phyloP scores from a whole-genome alignment of 2,888 invertebrate species.

The Drosophila cognata region DNA sequence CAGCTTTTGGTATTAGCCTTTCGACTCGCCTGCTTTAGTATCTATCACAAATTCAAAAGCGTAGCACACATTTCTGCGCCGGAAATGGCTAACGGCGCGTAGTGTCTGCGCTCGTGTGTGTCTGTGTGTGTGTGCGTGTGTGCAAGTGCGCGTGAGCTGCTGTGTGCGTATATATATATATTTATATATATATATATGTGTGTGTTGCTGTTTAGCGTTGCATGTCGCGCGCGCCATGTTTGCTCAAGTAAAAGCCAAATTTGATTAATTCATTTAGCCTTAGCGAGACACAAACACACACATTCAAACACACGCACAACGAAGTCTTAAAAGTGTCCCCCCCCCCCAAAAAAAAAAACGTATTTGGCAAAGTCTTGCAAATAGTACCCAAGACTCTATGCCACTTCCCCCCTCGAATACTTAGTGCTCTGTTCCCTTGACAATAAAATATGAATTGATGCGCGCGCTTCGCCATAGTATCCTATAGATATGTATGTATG shows the following conservation, averaged over 20 bases:
- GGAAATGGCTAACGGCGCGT: slow-evolving; percentile 62
- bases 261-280: slow-evolving; percentile 63
- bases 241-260: slow-evolving; percentile 68
- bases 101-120: slow-evolving; percentile 40
- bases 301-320: neutral
- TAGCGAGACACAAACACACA: slow-evolving; percentile 7
- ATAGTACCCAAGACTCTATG: neutral
- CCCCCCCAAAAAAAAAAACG: slow-evolving; percentile 5
- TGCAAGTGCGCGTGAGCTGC: slow-evolving; percentile 13
- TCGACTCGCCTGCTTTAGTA: slow-evolving; percentile 51
- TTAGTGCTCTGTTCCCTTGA: slow-evolving; percentile 46
- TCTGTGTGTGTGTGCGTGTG: slow-evolving; percentile 24
- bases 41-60: slow-evolving; percentile 68
- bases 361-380: slow-evolving; percentile 25
- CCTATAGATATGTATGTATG: slow-evolving; percentile 12
- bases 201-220: slow-evolving; percentile 49
- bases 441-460: slow-evolving; percentile 74
- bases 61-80: slow-evolving; percentile 63
- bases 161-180: slow-evolving; percentile 1
- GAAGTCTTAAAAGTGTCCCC: slow-evolving; percentile 50
- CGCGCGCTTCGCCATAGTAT: slow-evolving; percentile 55
- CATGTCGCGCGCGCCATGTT: slow-evolving; percentile 65
- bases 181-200: slow-evolving; percentile 26
- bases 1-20: slow-evolving; percentile 35
- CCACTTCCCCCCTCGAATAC: slow-evolving; percentile 3